A percentile compares a stretch with the other conserved stretches of the same genome.
Conservation (phyloP, 2,888 invertebrate genomes). For the Drosophila flavopinicola region DNA sequence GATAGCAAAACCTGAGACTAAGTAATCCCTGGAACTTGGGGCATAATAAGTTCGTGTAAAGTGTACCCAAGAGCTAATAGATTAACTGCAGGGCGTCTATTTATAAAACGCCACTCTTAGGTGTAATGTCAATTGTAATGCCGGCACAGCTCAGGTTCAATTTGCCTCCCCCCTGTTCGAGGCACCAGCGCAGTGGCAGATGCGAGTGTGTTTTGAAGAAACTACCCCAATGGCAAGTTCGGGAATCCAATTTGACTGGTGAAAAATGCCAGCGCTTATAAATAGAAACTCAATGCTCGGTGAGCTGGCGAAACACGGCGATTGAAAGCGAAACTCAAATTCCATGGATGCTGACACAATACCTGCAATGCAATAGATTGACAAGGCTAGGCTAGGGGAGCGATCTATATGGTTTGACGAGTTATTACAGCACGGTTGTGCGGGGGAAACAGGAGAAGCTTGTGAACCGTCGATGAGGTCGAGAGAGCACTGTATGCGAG, state of each 20-base stretch:
- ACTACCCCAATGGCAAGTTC: slow-evolving; percentile 54
- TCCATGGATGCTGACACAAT: slow-evolving; percentile 49
- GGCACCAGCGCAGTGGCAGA: slow-evolving; percentile 45
- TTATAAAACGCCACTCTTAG: slow-evolving; percentile 45
- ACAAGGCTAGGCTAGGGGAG: slow-evolving; percentile 24
- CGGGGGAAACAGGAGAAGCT: slow-evolving; percentile 57
- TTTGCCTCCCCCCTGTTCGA: slow-evolving; percentile 43
- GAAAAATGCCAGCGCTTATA: slow-evolving; percentile 63
- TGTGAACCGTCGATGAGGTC: slow-evolving; percentile 32
- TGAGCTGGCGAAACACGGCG: slow-evolving; percentile 37
- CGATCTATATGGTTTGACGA: slow-evolving; percentile 49
- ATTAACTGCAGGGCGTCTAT: slow-evolving; percentile 37
- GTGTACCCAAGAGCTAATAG: slow-evolving; percentile 57
- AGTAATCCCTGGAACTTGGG: slow-evolving; percentile 16
- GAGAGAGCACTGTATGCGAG: slow-evolving; percentile 33
- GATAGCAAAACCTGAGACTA: too few species aligned
- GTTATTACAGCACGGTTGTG: slow-evolving; percentile 69
- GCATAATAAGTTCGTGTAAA: slow-evolving; percentile 59
- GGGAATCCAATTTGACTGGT: slow-evolving; percentile 66
- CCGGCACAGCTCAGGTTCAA: slow-evolving; percentile 66
- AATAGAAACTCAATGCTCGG: slow-evolving; percentile 55
- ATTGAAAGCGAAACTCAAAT: slow-evolving; percentile 60
- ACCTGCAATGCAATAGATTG: slow-evolving; percentile 57
- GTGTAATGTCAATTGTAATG: slow-evolving; percentile 66
- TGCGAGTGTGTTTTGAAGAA: slow-evolving; percentile 40